Conservation (phyloP, 2,888 invertebrate genomes). For the Cordilura impudica region DNA sequence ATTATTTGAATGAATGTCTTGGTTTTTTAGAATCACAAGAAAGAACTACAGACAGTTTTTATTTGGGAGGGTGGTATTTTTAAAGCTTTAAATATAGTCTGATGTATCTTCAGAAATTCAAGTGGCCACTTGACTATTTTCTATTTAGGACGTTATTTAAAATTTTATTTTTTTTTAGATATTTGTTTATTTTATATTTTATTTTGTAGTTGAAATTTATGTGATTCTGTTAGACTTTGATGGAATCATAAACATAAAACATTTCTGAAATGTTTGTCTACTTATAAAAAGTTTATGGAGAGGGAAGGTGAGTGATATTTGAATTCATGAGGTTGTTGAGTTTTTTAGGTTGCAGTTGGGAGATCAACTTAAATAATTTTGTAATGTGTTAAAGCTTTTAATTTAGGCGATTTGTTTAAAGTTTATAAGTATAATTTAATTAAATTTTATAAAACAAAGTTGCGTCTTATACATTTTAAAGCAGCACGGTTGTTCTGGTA, state of each 20-base stretch:
- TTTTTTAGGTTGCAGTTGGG: neutral
- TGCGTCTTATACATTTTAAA: neutral
- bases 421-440: slow-evolving; percentile 13
- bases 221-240: slow-evolving; percentile 5
- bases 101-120: slow-evolving; percentile 14
- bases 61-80: neutral
- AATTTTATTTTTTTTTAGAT: slow-evolving; percentile 9
- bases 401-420: slow-evolving; percentile 38
- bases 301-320: slow-evolving; percentile 1
- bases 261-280: neutral
- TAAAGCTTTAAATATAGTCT: slow-evolving; percentile 4
- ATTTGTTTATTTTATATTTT: slow-evolving; percentile 9
- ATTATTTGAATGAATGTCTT: neutral
- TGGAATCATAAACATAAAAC: neutral
- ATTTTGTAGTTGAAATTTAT: too few relatives aligned
- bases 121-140: slow-evolving; percentile 38
- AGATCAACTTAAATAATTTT: slow-evolving; percentile 6
- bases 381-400: slow-evolving; percentile 36
- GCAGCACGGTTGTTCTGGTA: neutral
- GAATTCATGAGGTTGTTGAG: slow-evolving; percentile 17
- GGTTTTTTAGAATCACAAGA: slow-evolving; percentile 1
- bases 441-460: slow-evolving; percentile 22
- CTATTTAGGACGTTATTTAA: slow-evolving; percentile 48
- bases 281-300: neutral
- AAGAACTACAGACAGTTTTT: slow-evolving; percentile 17